phyloP scores from a whole-genome alignment of 2,113 vertebrate species.

The Colinus virginianus region DNA sequence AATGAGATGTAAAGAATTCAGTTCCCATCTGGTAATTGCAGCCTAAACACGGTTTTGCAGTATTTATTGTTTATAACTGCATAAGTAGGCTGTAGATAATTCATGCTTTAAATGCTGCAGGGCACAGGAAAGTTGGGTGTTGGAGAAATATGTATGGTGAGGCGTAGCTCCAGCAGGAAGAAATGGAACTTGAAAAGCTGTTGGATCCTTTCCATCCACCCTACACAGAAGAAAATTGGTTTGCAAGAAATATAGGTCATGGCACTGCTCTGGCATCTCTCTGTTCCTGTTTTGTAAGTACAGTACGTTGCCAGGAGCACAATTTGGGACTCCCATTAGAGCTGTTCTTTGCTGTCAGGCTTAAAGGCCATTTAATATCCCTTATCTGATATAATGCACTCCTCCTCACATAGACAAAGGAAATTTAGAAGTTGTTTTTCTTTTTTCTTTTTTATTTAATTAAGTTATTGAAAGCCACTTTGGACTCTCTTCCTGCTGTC shows the following conservation, averaged over 20 bases:
- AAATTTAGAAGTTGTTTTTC: background rate
- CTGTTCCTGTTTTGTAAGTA: conserved; percentile 68
- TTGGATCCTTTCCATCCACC: conserved; percentile 76
- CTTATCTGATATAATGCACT: conserved; percentile 74
- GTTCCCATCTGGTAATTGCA: background rate
- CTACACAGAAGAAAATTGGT: conserved; percentile 79
- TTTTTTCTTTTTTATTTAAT: conserved; percentile 16
- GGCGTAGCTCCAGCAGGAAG: conserved; percentile 33
- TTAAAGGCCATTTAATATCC: conserved; percentile 79
- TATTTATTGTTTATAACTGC: conserved; percentile 33
- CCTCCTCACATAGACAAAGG: conserved; percentile 58
- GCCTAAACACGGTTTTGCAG: background rate
- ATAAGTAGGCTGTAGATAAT: conserved; percentile 33
- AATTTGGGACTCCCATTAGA: conserved; percentile 74
- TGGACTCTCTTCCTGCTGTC: background rate
- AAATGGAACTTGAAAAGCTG: conserved; percentile 47
- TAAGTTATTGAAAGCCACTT: conserved; percentile 38
- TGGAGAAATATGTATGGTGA: conserved; percentile 5
- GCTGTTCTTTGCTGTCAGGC: conserved; percentile 76
- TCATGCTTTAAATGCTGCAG: conserved; percentile 6
- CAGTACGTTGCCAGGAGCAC: conserved; percentile 71
- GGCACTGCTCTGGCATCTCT: conserved; percentile 71
- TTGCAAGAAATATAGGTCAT: conserved; percentile 78
- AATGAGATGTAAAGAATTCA: background rate
- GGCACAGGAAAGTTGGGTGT: background rate